phyloP scores from a whole-genome alignment of 92 coral and sea anemone species.

The Porites cylindrica region DNA sequence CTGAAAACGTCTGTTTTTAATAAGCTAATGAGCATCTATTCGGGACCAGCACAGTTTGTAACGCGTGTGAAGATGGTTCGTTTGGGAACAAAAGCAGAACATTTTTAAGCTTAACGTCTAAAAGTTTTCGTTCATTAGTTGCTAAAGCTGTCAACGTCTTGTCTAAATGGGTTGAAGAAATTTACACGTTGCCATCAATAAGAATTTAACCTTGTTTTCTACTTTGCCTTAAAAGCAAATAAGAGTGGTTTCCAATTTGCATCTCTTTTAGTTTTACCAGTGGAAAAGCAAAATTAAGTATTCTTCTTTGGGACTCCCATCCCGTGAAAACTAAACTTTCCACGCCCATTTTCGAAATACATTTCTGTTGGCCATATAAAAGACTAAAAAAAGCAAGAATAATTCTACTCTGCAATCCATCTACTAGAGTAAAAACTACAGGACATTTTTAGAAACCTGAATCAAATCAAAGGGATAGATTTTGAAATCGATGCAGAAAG shows the following conservation, averaged over 20 bases:
- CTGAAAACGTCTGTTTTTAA: constrained; percentile 17
- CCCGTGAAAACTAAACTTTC: not conserved
- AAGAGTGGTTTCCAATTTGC: not conserved
- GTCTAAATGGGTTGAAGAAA: not conserved
- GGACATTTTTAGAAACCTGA: not conserved
- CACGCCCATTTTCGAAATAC: not conserved
- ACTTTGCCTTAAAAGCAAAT: not conserved
- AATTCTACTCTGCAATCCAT: not conserved
- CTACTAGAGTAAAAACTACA: not conserved
- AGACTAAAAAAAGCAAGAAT: not conserved
- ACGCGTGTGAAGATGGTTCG: constrained; percentile 14
- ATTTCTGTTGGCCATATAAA: not conserved
- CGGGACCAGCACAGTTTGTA: constrained; percentile 15
- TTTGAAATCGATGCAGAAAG: constrained; percentile 19
- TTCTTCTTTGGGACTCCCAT: not conserved
- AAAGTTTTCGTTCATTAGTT: constrained; percentile 35
- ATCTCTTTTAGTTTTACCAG: not conserved
- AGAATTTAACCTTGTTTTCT: not conserved
- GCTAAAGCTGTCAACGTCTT: constrained; percentile 1
- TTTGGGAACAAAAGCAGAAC: constrained; percentile 25
- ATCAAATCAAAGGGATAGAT: not conserved
- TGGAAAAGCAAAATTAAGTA: not conserved
- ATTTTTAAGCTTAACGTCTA: constrained; percentile 20
- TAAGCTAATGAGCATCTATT: constrained; percentile 19
- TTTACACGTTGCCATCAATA: constrained; percentile 12